phyloP scores from a whole-genome alignment of 1,140 invertebrate species.

The Hydropsyche tenuis region DNA sequence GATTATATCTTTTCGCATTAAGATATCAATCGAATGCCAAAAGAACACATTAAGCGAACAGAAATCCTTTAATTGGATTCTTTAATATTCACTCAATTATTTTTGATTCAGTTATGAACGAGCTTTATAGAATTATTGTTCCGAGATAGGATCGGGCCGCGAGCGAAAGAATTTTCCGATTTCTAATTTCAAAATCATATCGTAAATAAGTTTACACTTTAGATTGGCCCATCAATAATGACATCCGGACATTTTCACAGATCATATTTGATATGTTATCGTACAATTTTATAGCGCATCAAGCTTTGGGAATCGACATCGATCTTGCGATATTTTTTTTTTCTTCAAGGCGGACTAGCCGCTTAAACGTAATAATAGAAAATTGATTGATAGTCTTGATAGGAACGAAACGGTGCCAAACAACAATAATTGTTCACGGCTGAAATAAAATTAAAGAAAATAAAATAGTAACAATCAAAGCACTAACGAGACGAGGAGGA shows the following conservation, averaged over 20 bases:
- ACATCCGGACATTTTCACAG: constrained; percentile 1
- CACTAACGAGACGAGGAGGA: too few relatives aligned
- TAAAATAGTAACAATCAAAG: too few relatives aligned
- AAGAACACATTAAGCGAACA: constrained; percentile 10
- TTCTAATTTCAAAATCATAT: constrained; percentile 16
- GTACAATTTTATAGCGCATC: too few relatives aligned
- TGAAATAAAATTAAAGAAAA: too few relatives aligned
- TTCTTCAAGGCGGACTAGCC: neutral
- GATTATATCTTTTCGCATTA: constrained; percentile 16
- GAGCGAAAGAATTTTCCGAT: constrained; percentile 8
- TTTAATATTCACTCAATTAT: constrained; percentile 3
- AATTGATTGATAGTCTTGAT: constrained; percentile 15
- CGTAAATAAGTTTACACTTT: neutral
- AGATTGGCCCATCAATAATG: neutral
- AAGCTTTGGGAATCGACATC: too few relatives aligned
- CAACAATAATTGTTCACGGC: too few relatives aligned
- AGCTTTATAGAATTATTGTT: constrained; percentile 16
- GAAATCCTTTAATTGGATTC: constrained; percentile 23
- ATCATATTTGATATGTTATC: neutral
- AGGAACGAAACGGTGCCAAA: constrained; percentile 12
- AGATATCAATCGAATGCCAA: constrained; percentile 11
- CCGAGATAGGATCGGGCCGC: neutral
- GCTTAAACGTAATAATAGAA: constrained; percentile 1
- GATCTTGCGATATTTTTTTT: too few relatives aligned
- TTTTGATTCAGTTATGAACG: constrained; percentile 18